Evolutionary conservation across 2,797 vertebrate species (phyloP).

Genomic region (Enteromius mattozi): DNA sequence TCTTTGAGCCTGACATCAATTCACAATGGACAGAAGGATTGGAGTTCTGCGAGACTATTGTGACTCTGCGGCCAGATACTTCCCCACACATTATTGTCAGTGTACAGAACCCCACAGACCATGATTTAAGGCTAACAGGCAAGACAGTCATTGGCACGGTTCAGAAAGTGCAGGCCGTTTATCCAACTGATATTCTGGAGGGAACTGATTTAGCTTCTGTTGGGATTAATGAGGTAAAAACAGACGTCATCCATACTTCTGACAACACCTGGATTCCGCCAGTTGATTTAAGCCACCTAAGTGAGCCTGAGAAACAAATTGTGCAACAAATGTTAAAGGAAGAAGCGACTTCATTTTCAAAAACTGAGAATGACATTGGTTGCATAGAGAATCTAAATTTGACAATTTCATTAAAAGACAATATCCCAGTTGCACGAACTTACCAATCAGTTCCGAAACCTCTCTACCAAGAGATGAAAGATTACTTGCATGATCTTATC

Average conservation of each 20-base stretch:
- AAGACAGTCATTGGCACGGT: background rate
- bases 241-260: background rate
- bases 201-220: background rate
- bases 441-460: no score
- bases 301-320: no score
- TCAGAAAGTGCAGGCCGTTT: background rate
- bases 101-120: background rate
- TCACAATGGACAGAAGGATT: background rate
- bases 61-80: background rate
- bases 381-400: no score
- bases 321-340: no score
- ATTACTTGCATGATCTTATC: no score
- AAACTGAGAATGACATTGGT: no score
- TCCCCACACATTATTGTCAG: background rate
- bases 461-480: no score
- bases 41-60: background rate
- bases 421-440: no score
- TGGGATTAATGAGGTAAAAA: background rate
- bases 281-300: conserved; percentile 1
- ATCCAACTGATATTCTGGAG: background rate
- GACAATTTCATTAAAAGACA: no score
- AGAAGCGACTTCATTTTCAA: no score
- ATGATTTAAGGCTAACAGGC: background rate
- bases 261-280: background rate
- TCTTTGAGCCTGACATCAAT: background rate